Base-by-base conservation (phyloP, 2,888 invertebrate genomes). In the Melangyna quadrimaculata region DNA sequence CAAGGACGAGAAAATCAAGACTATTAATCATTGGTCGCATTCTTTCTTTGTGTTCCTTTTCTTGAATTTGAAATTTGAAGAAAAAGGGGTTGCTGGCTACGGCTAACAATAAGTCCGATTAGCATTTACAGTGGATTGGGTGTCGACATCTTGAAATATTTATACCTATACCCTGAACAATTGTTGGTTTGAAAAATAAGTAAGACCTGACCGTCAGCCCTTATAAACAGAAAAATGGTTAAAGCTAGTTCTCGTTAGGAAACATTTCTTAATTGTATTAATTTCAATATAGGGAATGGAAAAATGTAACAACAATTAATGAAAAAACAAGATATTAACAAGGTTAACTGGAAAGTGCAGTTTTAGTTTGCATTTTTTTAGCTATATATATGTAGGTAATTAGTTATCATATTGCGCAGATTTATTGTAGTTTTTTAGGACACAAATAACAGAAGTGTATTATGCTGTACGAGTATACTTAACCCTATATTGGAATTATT, bases 11-110 rank as follows among this genome's bases (percentile, higher is more conserved):
- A 77, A 78, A 78, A 81, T 81, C 73, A 78, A 12, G 81, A 82
- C 87, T 59, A 87, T 87, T 87, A 87, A 87, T 87, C 87, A 87
- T 87, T 82, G 37, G 78, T 59, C 51, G 43, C 29, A 71, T 78
- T 81, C 74, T 71, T 78, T 74, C 32, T 63, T 81, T 71, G 55
- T 70, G 55, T 53, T 63, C 70, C 59, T 87, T 82, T 87, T 82
- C 70, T 71, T 73, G 51, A 48, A 53, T 51, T 59, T 45, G 78
- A 74, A 78, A 70, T 71, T 10, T 59, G 8, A 35, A 61, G 35
- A 43, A 70, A 80, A 82, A 87, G 67, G 86, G 87, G 87, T 78
- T 78, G 65, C 14, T 78, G 74, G 65, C 14, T 37, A 4, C 17
- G 19, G 14, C 73, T 86, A 73, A 75, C 72, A 81, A 81, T 78